Base-by-base conservation (phyloP, 2,888 invertebrate genomes). In the Colostygia pectinataria region DNA sequence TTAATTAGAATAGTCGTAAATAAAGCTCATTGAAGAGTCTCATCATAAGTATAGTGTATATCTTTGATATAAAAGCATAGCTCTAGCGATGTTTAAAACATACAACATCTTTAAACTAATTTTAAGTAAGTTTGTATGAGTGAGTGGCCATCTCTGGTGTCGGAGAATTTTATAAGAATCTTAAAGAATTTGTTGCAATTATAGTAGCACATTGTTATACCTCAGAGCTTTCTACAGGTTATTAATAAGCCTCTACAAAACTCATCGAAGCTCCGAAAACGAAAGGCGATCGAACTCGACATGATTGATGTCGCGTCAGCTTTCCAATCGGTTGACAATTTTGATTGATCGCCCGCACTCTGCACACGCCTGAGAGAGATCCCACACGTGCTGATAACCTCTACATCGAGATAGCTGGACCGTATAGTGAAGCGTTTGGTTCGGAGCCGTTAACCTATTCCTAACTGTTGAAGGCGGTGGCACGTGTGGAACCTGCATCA, bases 251-350 rank as follows among this genome's bases (percentile, higher is more conserved):
- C 31, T 37, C 42, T 29, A 57, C 61, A 63, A 60, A 61, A 66
- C 53, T 59, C 61, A 62, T 63, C 60, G 63, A 59, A 57, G 57
- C 59, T 63, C 58, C 28, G 45, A 18, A 57, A 55, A 45, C 63
- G 63, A 65, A 61, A 63, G 67, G 67, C 63, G 63, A 52, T 45
- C 63, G 66, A 47, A 59, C 68, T 66, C 65, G 58, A 62, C 63
- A 84, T 85, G 86, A 88, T 87, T 88, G 85, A 88, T 88, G 84
- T 52, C 65, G 74, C 76, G 69, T 74, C 74, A 73, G 78, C 81
- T 83, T 83, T 80, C 80, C 83, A 74, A 87, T 83, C 84, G 82
- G 74, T 80, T 88, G 89, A 89, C 88, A 87, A 84, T 85, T 86
- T 83, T 88, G 89, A 89, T 89, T 83, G 89, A 89, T 89, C 80